Percentiles rank a stretch among this genome's conserved stretches.
Conservation (phyloP, 2,113 vertebrate species). For the Jaculus jaculus region DNA sequence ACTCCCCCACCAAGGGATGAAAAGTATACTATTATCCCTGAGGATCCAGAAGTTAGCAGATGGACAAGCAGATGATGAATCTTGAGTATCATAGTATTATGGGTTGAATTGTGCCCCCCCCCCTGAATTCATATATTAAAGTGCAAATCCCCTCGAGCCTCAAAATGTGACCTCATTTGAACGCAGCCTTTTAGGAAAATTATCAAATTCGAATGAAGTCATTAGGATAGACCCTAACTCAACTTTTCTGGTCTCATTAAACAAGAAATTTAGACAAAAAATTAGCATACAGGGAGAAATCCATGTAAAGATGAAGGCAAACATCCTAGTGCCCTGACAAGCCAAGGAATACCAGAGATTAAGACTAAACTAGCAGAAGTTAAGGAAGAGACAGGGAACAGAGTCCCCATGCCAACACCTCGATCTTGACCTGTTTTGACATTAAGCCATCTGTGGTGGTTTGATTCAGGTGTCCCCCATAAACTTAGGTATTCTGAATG, state of each 20-base stretch:
- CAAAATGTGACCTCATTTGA: not conserved
- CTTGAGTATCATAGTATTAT: not conserved
- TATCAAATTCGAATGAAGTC: not conserved
- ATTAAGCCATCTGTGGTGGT: too few relatives aligned
- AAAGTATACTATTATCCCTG: not conserved
- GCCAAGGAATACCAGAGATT: not conserved
- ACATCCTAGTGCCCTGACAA: not conserved
- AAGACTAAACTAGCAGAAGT: not conserved
- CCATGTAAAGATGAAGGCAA: not conserved
- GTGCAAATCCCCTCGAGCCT: not conserved
- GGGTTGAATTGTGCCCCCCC: not conserved
- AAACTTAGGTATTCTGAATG: too few relatives aligned
- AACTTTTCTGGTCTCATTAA: not conserved
- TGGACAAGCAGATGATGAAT: not conserved
- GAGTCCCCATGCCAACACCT: not conserved
- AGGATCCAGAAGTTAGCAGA: not conserved
- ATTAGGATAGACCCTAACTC: not conserved
- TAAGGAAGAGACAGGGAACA: not conserved
- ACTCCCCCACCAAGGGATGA: not conserved
- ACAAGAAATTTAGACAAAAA: not conserved
- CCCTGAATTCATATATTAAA: not conserved
- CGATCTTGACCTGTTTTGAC: not conserved
- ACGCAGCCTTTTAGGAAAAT: not conserved
- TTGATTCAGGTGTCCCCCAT: too few relatives aligned
- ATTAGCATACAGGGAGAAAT: not conserved